These are phyloP conservation scores for Etia nguti DNA, from an alignment of 2,113 vertebrate genomes.

Conservation along the genomic window DNA sequence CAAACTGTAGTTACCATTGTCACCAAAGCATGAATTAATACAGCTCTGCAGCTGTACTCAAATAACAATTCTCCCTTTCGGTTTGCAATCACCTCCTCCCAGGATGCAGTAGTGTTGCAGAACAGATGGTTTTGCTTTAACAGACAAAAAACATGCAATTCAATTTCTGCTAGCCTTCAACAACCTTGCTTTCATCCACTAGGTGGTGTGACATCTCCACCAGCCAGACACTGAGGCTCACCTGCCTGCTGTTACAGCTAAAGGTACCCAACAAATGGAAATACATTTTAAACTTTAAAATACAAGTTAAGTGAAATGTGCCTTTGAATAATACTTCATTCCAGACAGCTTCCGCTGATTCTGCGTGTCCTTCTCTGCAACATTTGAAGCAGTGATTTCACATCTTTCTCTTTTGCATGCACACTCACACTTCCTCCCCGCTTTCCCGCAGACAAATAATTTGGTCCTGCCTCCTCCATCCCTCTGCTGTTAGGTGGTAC, in stretches of 20 bases:
- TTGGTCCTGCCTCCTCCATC: not conserved
- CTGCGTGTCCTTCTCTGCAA: not conserved
- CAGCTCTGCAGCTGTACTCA: not conserved
- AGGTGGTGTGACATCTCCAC: not conserved
- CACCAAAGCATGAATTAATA: not conserved
- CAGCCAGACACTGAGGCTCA: not conserved
- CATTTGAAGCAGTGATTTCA: not conserved
- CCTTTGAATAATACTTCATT: not conserved
- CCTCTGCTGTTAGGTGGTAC: conserved; percentile 32
- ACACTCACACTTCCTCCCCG: not conserved
- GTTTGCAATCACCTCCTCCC: not conserved
- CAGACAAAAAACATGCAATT: not conserved
- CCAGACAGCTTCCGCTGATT: not conserved
- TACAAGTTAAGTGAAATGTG: not conserved
- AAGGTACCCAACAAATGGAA: not conserved
- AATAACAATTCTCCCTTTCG: not conserved
- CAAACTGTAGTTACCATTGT: not conserved
- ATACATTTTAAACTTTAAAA: not conserved
- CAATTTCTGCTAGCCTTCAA: not conserved
- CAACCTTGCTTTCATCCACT: not conserved
- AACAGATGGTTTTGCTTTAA: not conserved
- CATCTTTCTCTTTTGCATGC: not conserved
- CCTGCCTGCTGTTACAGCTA: not conserved
- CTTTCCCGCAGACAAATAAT: not conserved
- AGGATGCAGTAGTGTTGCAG: not conserved